Evolutionary conservation across 2,888 invertebrate genomes (phyloP).

Genomic region (Drosophila sordidula): DNA sequence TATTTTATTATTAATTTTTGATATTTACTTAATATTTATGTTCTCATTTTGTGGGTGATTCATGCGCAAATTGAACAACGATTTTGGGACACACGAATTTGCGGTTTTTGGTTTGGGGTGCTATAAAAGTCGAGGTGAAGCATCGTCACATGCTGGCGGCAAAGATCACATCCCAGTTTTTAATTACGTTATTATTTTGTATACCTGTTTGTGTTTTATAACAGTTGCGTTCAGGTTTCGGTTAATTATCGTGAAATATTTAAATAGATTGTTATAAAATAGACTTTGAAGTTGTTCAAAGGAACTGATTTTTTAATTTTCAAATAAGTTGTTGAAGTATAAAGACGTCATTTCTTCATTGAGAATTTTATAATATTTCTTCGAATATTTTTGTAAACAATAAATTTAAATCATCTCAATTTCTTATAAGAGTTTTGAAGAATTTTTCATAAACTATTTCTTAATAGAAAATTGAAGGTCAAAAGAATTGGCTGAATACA

Average conservation of each 20-base stretch:
- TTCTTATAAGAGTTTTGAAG: too few relatives aligned
- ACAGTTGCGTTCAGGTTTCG: constrained; percentile 25
- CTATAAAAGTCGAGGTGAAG: constrained; percentile 16
- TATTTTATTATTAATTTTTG: constrained; percentile 34
- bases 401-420: too few relatives aligned
- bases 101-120: constrained; percentile 18
- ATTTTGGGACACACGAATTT: constrained; percentile 28
- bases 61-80: constrained; percentile 45
- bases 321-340: too few relatives aligned
- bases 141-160: constrained; percentile 1
- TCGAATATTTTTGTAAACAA: too few relatives aligned
- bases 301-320: not conserved
- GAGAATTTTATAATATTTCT: too few relatives aligned
- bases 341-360: too few relatives aligned
- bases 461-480: too few relatives aligned
- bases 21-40: constrained; percentile 24
- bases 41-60: constrained; percentile 40
- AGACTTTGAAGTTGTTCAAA: not conserved
- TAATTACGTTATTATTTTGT: constrained; percentile 7
- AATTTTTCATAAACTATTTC: too few relatives aligned
- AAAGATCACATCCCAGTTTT: constrained; percentile 14
- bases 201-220: constrained; percentile 15
- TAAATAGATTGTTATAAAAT: not conserved
- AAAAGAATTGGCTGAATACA: too few relatives aligned
- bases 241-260: not conserved